Percentiles rank a stretch among this genome's conserved stretches.
phyloP scores from a whole-genome alignment of 2,113 vertebrate species.

The Oreochromis tanganicae region DNA sequence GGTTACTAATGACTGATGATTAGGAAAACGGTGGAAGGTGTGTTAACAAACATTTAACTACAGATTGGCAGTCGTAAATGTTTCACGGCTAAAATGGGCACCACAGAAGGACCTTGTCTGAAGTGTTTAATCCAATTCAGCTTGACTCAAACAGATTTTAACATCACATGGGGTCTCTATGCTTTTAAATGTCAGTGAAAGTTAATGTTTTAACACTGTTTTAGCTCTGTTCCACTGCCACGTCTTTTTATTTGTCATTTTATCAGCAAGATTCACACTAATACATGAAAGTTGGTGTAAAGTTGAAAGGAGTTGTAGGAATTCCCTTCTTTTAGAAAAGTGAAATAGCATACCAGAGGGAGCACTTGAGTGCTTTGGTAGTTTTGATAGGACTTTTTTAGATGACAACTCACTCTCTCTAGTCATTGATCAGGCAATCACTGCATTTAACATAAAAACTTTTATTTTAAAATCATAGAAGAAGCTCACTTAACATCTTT shows the following conservation, averaged over 20 bases:
- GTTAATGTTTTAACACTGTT: accelerated
- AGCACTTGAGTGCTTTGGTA: not conserved
- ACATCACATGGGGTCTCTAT: not conserved
- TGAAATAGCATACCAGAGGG: not conserved
- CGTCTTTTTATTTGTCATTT: not conserved
- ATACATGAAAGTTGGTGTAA: not conserved
- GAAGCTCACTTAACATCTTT: not conserved
- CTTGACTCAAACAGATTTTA: not conserved
- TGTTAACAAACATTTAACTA: slow-evolving; percentile 61
- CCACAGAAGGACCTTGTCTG: not conserved
- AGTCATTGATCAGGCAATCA: not conserved
- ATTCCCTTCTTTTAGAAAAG: not conserved
- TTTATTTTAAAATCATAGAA: not conserved
- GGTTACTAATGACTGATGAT: slow-evolving; percentile 39
- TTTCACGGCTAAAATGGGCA: slow-evolving; percentile 16
- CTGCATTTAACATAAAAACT: not conserved
- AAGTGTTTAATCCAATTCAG: not conserved
- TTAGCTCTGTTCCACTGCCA: not conserved
- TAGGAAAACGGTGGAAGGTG: slow-evolving; percentile 48
- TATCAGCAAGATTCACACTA: not conserved
- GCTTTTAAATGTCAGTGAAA: not conserved
- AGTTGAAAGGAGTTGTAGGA: not conserved
- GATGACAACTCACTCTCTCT: not conserved
- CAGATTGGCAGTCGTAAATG: slow-evolving; percentile 28
- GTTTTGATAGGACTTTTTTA: not conserved